Base-by-base conservation (phyloP, 2,888 invertebrate genomes). In the Adineta ricciae region DNA sequence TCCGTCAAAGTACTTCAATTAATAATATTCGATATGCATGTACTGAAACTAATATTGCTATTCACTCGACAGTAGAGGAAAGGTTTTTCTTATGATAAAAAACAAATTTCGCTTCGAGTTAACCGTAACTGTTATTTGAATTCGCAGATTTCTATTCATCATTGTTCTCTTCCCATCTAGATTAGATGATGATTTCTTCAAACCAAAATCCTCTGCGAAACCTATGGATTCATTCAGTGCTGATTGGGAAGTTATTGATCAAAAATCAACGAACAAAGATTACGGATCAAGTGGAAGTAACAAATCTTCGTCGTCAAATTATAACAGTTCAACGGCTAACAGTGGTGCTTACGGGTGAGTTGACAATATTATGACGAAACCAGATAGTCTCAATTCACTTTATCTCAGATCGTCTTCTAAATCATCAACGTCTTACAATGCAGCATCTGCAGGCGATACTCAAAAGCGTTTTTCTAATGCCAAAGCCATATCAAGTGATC, bases 401-500 rank as follows among this genome's bases (percentile, higher is more conserved):
- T 41, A 1, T 19, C 24, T 11, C 46, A 46, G 82, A 16, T 82
- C 27, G 24, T 46, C 82, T 21, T 41, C 19, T 41, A 82, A 38
- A 49, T 83, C 83, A 41, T 46, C 46, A 38, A 64, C 54, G 32
- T 64, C 49, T 27, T 82, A 73, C 8, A 49, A 19, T 64, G 32
- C 14, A 52, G 49, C 21, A 32, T 32, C 27, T 49, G 50, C 27
- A 50, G 41, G 56, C 38, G 93, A 94, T 86, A 96, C 96, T 38
- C 95, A 95, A 90, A 95, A 95, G 91, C 98, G 98, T 92, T 99
- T 98, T 90, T 97, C 96, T 84, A 94, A 94, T 88, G 97, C 98
- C 5, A 99, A 99, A 91, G 95, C 96, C 24, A 99, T 99, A 89
- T 97, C 97, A 86, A 98, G 98, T 0, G 96, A 96, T 89, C 97